These are phyloP conservation scores for Pammene aurita DNA, from an alignment of 2,888 invertebrate species.

Conservation along the genomic window DNA sequence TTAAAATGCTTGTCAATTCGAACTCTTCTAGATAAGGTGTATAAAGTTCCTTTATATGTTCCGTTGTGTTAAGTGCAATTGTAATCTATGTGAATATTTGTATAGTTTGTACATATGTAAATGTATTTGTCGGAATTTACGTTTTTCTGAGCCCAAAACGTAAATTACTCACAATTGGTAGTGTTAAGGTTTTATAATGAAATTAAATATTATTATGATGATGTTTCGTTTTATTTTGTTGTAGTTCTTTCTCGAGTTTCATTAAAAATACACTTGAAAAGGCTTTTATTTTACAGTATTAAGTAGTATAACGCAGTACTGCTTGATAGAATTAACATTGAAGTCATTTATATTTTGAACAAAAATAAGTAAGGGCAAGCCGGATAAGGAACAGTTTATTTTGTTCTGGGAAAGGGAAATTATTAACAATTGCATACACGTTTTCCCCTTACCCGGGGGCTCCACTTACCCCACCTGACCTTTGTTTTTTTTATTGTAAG, in stretches of 20 bases:
- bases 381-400: too few species aligned
- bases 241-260: neutral
- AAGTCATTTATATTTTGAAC: too few species aligned
- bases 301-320: too few species aligned
- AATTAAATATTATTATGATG: conserved; percentile 36
- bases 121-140: conserved; percentile 57
- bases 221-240: neutral
- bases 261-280: too few species aligned
- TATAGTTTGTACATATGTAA: conserved; percentile 41
- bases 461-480: too few species aligned
- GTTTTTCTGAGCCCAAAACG: conserved; percentile 81
- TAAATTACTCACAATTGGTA: conserved; percentile 52
- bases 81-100: conserved; percentile 47
- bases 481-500: too few species aligned
- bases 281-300: too few species aligned
- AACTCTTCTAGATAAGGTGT: conserved; percentile 56
- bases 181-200: conserved; percentile 32
- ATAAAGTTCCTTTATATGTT: conserved; percentile 64
- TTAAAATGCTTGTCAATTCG: conserved; percentile 62
- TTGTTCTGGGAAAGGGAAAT: too few species aligned
- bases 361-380: too few species aligned
- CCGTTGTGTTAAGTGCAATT: conserved; percentile 48
- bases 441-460: too few species aligned
- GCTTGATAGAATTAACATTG: too few species aligned
- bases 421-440: too few species aligned